These are phyloP conservation scores for Agriopis marginaria DNA, from an alignment of 2,888 invertebrate species.

Conservation along the genomic window DNA sequence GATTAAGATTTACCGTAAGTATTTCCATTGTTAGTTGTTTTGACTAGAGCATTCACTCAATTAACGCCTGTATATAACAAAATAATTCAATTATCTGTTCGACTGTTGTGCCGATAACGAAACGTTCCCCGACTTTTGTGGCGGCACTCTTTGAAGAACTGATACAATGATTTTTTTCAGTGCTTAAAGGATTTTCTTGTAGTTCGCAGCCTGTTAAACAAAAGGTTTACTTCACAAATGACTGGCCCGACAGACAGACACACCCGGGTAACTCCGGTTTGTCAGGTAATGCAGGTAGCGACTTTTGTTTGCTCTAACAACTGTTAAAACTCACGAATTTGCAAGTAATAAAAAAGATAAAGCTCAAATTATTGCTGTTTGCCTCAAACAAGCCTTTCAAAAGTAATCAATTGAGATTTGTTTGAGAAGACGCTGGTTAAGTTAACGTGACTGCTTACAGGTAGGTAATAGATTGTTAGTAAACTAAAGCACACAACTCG, in stretches of 20 bases:
- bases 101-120: slow-evolving; percentile 58
- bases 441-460: too few relatives aligned
- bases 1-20: slow-evolving; percentile 33
- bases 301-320: slow-evolving; percentile 41
- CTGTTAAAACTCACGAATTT: slow-evolving; percentile 48
- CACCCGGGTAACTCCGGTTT: slow-evolving; percentile 20
- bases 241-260: slow-evolving; percentile 43
- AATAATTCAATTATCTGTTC: slow-evolving; percentile 67
- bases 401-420: slow-evolving; percentile 21
- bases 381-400: slow-evolving; percentile 31
- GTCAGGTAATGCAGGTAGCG: slow-evolving; percentile 58
- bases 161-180: slow-evolving; percentile 60
- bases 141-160: slow-evolving; percentile 63
- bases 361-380: slow-evolving; percentile 40
- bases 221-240: slow-evolving; percentile 54
- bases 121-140: slow-evolving; percentile 50
- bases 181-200: slow-evolving; percentile 60
- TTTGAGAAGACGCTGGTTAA: slow-evolving; percentile 18
- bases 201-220: slow-evolving; percentile 62
- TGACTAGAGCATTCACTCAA: slow-evolving; percentile 33
- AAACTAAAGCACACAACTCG: too few relatives aligned
- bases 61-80: slow-evolving; percentile 52
- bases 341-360: slow-evolving; percentile 43
- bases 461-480: too few relatives aligned
- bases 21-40: slow-evolving; percentile 25